Conservation (phyloP, 2,888 invertebrate species). For the Julus scandinavius region DNA sequence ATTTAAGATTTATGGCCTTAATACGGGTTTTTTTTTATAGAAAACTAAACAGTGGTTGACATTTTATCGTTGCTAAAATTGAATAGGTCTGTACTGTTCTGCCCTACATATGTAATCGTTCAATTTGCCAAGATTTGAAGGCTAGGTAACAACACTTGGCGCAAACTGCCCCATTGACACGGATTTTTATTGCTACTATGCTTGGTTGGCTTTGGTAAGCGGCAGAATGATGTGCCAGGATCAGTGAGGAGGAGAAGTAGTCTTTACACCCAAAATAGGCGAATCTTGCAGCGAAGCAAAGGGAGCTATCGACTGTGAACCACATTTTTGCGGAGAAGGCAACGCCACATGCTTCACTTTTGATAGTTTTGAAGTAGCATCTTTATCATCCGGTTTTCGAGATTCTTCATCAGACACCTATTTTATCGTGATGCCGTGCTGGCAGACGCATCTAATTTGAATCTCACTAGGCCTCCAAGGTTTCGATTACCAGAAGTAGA, state of each 20-base stretch:
- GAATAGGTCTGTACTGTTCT: background rate
- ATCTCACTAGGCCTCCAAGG: background rate
- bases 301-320: background rate
- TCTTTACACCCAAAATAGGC: background rate
- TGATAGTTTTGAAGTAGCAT: background rate
- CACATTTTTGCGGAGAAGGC: background rate
- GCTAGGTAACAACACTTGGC: background rate
- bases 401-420: background rate
- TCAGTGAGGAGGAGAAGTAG: background rate
- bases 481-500: slow-evolving; percentile 3
- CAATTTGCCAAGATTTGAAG: background rate
- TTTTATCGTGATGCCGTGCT: background rate
- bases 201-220: background rate
- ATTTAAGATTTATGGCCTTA: background rate
- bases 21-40: background rate
- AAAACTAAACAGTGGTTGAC: background rate
- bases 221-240: background rate
- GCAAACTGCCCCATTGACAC: background rate
- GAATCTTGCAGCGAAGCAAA: background rate
- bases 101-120: background rate
- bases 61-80: background rate
- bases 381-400: background rate
- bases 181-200: background rate
- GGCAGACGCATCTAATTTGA: background rate
- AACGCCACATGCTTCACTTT: background rate